These are phyloP conservation scores for Congeria kusceri DNA, from an alignment of 2,888 invertebrate genomes.

Conservation along the genomic window DNA sequence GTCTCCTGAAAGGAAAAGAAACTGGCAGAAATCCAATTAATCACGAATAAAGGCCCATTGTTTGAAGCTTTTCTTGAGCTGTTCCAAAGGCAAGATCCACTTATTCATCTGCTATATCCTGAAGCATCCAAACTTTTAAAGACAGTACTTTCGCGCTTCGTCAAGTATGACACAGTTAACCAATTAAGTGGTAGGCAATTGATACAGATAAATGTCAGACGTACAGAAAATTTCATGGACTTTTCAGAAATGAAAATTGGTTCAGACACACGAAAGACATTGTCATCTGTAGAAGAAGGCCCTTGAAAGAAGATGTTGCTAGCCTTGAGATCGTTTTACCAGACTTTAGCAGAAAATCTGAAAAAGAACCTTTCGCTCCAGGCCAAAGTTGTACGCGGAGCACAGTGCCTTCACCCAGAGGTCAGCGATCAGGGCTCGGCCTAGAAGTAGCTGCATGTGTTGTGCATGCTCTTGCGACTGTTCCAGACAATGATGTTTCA, in stretches of 20 bases:
- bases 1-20: constrained; percentile 43
- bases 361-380: constrained; percentile 1
- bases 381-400: constrained; percentile 9
- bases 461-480: constrained; percentile 3
- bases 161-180: constrained; percentile 5
- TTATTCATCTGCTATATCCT: constrained; percentile 27
- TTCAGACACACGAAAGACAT: neutral
- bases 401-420: constrained; percentile 32
- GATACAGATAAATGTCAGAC: constrained; percentile 2
- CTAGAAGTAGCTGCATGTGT: neutral
- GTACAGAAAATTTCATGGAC: constrained; percentile 3
- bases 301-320: neutral
- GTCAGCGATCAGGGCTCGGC: constrained; percentile 22
- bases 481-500: neutral
- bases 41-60: constrained; percentile 37
- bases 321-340: constrained; percentile 22
- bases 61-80: constrained; percentile 46
- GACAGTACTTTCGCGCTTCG: constrained; percentile 15
- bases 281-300: constrained; percentile 15
- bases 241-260: constrained; percentile 17
- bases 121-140: constrained; percentile 12
- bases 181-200: neutral
- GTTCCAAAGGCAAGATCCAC: constrained; percentile 23
- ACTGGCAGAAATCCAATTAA: constrained; percentile 50
- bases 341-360: constrained; percentile 11